Evolutionary conservation across 2,797 vertebrate species (phyloP).

Genomic region (Valencia hispanica): DNA sequence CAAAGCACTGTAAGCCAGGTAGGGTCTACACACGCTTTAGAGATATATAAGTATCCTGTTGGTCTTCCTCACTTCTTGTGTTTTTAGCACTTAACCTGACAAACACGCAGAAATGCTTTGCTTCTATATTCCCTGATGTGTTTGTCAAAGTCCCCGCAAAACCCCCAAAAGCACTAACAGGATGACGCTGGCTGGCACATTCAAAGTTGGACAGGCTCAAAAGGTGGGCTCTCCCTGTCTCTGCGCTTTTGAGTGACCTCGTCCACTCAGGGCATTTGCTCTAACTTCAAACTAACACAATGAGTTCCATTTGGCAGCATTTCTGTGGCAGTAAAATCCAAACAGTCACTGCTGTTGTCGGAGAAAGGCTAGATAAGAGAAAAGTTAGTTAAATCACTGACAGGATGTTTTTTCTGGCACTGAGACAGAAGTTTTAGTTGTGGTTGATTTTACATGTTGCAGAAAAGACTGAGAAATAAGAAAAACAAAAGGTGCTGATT

Average conservation of each 20-base stretch:
- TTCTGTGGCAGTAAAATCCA: conserved; percentile 33
- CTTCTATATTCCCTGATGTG: conserved; percentile 1
- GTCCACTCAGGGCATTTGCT: conserved; percentile 49
- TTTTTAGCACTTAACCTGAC: conserved; percentile 3
- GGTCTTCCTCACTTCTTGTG: neutral
- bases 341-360: conserved; percentile 41
- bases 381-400: conserved; percentile 27
- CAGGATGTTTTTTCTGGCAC: conserved; percentile 11
- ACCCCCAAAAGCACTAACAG: conserved; percentile 7
- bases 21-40: neutral
- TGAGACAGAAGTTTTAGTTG: neutral
- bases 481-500: neutral
- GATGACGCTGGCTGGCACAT: conserved; percentile 18
- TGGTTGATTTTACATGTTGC: neutral
- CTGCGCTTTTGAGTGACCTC: conserved; percentile 36
- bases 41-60: neutral
- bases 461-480: neutral
- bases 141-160: conserved; percentile 7
- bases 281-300: conserved; percentile 29
- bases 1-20: neutral
- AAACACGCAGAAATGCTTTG: neutral
- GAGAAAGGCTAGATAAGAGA: conserved; percentile 22
- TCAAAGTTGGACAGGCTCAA: conserved; percentile 25
- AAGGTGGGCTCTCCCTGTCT: conserved; percentile 28
- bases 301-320: conserved; percentile 44